Base-by-base conservation (phyloP, 2,797 vertebrate species). In the Emydoidea blandingii region DNA sequence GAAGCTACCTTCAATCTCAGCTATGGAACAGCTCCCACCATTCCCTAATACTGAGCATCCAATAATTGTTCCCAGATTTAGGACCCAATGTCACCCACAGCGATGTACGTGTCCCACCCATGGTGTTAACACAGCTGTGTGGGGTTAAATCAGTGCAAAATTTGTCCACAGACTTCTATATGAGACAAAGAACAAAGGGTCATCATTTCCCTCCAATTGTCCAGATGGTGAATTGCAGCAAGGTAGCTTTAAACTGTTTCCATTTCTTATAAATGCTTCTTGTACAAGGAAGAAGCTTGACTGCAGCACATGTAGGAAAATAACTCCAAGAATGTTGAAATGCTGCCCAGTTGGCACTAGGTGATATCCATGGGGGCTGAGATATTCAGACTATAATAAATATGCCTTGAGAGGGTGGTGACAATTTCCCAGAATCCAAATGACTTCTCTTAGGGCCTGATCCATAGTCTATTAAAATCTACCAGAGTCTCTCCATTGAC, bases 211-310 rank as follows among this genome's bases (percentile, higher is more conserved):
- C 88, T 2, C 84, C 7, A 1, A 44, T 21, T 2, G 3, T 82
- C 14, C 2, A 79, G 76, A 56, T 41, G 19, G 8, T 82, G 12
- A 72, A 12, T 10, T 18, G 0, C 47, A 41, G 83, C 27, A 37
- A 2, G 74, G 81, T 1, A 72, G 72, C 74, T 89, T 79, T 29
- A 12, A 81, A 94, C 88, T 84, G 88, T 88, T 97, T 95, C 95
- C 72, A 96, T 97, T 98, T 98, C 97, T 97, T 96, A 94, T 95
- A 98, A 98, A 97, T n/a, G 94, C 89, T 74, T 74, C 44, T 49
- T 74, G 96, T 97, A 96, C 92, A 96, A 87, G 96, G 96, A 97
- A 97, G 97, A 95, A 97, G 89, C 86, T 53, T 47, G 59, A 82
- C 31, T 31, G 59, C 52, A 92, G 94, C 89, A 52, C 93, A 92